Evolutionary conservation across 2,888 invertebrate genomes (phyloP), one percentile per base, ranked within the genome.

Genomic region (Prenolepis imparis): DNA sequence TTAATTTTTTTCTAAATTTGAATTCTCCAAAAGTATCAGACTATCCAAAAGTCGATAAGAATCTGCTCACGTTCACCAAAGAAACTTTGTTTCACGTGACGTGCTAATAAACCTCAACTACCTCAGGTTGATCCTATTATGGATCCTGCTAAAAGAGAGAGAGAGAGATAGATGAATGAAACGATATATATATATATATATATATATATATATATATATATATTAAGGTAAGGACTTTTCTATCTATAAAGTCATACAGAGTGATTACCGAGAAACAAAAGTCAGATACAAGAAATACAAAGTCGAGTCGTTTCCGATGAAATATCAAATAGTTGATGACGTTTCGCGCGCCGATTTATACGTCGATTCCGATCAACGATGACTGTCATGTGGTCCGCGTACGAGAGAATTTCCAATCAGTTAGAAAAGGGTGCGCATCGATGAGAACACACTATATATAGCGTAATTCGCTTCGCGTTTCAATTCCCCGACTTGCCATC

Each of bases 341-440:
- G 18, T 6, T 64, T 1, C 3, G 2, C 18, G 9, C 12, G 41
- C n/a, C 21, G 32, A 74, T 63, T 48, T 44, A 61, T 59, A 48
- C 21, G 61, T 75, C 52, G 28, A 74, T 28, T 15, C 4, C 64
- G 21, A 67, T 77, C 28, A 18, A 24, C 3, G 9, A 44, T 39
- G 12, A 68, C 64, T 36, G 12, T 15, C 39, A 11, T 18, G 18
- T 48, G n/a, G 15, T 6, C 18, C 41, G n/a, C n/a, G 57, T 80
- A 55, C 44, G 64, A 86, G 63, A 70, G 83, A 85, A 81, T 85
- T 85, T 55, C 67, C 83, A 72, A 80, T 64, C 68, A 68, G 66
- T 64, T 72, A 81, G 63, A 81, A 77, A 83, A 75, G 57, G 24
- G 55, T 61, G 61, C 59, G 61, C 59, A 52, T n/a, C 9, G 11